A percentile compares a stretch with the other conserved stretches of the same genome.
phyloP scores from a whole-genome alignment of 92 coral and sea anemone genomes.

The Zoanthus gigantus region DNA sequence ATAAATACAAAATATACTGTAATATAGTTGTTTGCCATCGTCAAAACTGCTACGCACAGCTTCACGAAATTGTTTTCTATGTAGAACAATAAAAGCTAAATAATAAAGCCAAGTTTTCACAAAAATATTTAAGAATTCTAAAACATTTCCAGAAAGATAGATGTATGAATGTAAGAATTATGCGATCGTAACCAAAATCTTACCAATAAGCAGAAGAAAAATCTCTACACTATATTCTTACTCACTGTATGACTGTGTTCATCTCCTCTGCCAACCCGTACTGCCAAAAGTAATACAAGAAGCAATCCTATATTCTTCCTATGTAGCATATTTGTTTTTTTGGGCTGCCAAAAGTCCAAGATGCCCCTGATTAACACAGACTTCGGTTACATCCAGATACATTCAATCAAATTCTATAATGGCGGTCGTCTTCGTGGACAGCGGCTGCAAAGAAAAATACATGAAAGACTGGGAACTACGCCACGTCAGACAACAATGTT shows the following conservation, averaged over 20 bases:
- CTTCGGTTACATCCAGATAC: conserved; percentile 9
- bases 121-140: not conserved
- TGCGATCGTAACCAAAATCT: conserved; percentile 17
- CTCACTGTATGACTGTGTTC: conserved; percentile 98
- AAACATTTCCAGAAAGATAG: too few relatives aligned
- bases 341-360: conserved; percentile 57
- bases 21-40: not conserved
- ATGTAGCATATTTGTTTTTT: conserved; percentile 61
- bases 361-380: conserved; percentile 72
- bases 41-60: not conserved
- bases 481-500: conserved; percentile 81
- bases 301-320: conserved; percentile 59
- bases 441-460: conserved; percentile 69
- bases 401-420: conserved; percentile 60
- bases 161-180: not conserved
- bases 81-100: not conserved
- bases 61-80: not conserved
- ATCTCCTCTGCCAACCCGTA: conserved; percentile 79
- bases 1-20: not conserved
- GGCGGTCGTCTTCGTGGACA: conserved; percentile 84
- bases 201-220: not conserved
- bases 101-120: not conserved
- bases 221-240: conserved; percentile 21
- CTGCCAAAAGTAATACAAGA: conserved; percentile 73
- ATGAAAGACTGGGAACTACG: conserved; percentile 73